Evolutionary conservation across 2,888 invertebrate genomes (phyloP), one percentile per base, ranked within the genome.

Genomic region (Argynnis bischoffii): DNA sequence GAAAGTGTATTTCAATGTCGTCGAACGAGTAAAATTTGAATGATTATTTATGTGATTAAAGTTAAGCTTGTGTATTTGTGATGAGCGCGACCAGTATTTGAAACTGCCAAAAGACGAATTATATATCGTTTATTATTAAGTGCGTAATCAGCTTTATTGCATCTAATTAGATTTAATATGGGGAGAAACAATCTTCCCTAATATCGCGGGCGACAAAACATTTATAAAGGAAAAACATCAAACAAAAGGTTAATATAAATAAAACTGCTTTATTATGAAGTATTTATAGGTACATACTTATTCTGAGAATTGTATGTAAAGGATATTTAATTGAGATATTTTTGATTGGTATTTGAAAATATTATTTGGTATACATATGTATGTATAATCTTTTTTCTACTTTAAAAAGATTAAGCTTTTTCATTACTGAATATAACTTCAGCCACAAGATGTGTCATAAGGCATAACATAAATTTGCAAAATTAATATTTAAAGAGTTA

Each of bases 61-160:
- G 51, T 61, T 61, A 61, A 75, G 90, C 90, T 91, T 90, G 81
- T 90, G 91, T 91, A 79, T 79, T 81, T 86, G 90, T 90, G 88
- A 81, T 76, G 75, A 85, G 83, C 85, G 90, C 85, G 81, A 89
- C 81, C 89, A 90, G 88, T 91, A 90, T 90, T 90, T 72, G 74
- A 76, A 86, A 89, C 87, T 88, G 89, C 89, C 91, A 90, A 92
- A 90, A 83, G 81, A 79, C 79, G 80, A 82, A 83, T 83, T 26
- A 8, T 73, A 75, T 77, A 77, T 77, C 73, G 73, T 74, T 71
- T 72, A 70, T 71, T 81, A 80, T 79, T 82, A 76, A 77, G 79
- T 77, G 77, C 78, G 75, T 83, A 82, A 79, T 80, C 83, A 83
- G 87, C 85, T 86, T 74, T 69, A 70, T 60, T 61, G 67, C 69